Base-by-base conservation (phyloP, 2,797 vertebrate species). In the Paguma larvata region DNA sequence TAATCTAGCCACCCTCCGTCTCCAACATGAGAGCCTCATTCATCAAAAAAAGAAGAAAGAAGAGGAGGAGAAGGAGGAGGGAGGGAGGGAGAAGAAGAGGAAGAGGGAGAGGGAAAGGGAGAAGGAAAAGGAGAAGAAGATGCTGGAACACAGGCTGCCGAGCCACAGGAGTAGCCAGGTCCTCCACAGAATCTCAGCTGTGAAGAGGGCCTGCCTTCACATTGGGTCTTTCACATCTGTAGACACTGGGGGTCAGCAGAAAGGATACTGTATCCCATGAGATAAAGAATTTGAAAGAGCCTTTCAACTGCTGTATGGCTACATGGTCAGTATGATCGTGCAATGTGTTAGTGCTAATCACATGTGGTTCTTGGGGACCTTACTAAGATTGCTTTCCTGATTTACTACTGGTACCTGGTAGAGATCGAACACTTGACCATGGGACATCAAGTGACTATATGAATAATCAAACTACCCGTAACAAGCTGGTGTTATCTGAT, bases 21-120 rank as follows among this genome's bases (percentile, higher is more conserved):
- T 65, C 53, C 34, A 59, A 38, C 62, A 97, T 94, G 97, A 97
- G 97, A 97, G 63, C 32, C 70, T 91, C 6, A 41, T 90, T 88
- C 38, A 51, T 68, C 70, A 48, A 16, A 32, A 65, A 65, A 67
- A 27, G 32, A 18, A 67, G 30, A 30, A 63, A 27, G n/a, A 67
- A 30, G 15, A 16, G 16, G 67, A 19, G 16, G 8, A 67, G 32
- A 2, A 67, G 8, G 67, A 15, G 63, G 21, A 19, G 13, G 5
- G 5, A 27, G 10, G 5, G 62, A 32, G 12, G 13, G 5, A 19
- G 5, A 44, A 27, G 38, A 44, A 15, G 21, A 13, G 12, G 23
- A 27, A 14, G 65, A 7, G 10, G 63, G 0, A 16, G 14, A 6
- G 16, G 30, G 27, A n/a, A 30, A 3, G 15, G 63, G 63, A 67